These are phyloP conservation scores for Opisthograptis luteolata DNA, from an alignment of 2,888 invertebrate species.

Conservation along the genomic window DNA sequence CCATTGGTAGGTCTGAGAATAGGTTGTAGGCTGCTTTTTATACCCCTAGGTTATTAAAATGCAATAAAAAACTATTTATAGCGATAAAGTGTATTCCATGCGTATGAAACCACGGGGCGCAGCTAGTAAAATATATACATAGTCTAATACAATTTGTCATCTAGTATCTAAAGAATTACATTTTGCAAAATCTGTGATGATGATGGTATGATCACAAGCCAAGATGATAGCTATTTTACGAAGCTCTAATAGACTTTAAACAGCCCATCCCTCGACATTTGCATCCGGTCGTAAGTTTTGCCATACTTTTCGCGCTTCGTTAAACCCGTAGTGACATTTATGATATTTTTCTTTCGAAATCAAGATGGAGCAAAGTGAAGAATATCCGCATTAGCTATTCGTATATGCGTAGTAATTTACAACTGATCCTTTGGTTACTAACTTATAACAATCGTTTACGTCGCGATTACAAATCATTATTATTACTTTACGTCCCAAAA, in stretches of 20 bases:
- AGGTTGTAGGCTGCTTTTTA: too few species aligned
- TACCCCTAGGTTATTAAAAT: too few species aligned
- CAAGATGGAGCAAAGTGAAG: slow-evolving; percentile 16
- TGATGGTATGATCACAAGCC: too few species aligned
- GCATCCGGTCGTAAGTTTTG: slow-evolving; percentile 32
- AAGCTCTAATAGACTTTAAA: slow-evolving; percentile 1
- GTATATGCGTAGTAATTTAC: slow-evolving; percentile 22
- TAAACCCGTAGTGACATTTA: slow-evolving; percentile 30
- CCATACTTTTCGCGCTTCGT: slow-evolving; percentile 27
- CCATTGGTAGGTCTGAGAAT: too few species aligned
- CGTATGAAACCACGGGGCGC: too few species aligned
- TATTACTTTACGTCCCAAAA: slow-evolving; percentile 14
- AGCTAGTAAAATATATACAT: too few species aligned
- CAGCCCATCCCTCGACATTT: slow-evolving; percentile 7
- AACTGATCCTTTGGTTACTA: slow-evolving; percentile 24
- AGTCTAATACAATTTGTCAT: too few species aligned
- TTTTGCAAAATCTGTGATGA: neutral
- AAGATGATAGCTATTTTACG: slow-evolving; percentile 6
- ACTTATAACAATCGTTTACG: slow-evolving; percentile 24
- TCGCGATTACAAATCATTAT: slow-evolving; percentile 25
- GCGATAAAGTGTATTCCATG: too few species aligned
- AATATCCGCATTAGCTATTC: slow-evolving; percentile 13
- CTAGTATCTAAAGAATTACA: too few species aligned
- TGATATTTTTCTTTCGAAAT: slow-evolving; percentile 25
- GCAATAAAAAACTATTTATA: too few species aligned